Conservation (phyloP, 2,113 vertebrate genomes). For the Helogale parvula region DNA sequence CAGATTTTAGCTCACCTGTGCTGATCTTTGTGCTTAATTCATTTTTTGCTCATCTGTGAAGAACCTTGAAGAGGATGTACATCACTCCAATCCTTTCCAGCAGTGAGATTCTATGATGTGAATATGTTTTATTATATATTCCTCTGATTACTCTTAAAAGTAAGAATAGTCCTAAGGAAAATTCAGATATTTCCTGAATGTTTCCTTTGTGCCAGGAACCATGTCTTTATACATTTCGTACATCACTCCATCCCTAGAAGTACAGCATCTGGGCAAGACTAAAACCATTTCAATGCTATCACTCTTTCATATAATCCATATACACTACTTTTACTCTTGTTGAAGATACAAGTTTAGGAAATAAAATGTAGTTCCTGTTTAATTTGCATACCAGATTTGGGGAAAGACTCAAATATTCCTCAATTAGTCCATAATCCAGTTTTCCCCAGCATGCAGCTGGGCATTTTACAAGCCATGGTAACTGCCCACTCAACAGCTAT, state of each 20-base stretch:
- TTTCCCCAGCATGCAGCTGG: background rate
- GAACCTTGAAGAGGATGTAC: background rate
- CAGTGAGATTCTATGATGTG: background rate
- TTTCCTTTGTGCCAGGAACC: background rate
- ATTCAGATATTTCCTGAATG: background rate
- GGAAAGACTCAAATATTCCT: background rate
- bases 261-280: background rate
- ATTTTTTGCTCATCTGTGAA: background rate
- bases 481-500: background rate
- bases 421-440: background rate
- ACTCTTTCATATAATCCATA: background rate
- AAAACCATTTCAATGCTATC: background rate
- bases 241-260: background rate
- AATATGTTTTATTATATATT: background rate
- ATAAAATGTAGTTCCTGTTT: background rate
- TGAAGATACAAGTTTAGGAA: constrained; percentile 9
- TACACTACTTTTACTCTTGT: background rate
- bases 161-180: background rate
- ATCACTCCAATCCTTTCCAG: background rate
- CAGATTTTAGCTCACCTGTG: background rate
- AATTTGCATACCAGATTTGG: background rate
- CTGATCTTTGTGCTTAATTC: background rate
- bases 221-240: background rate
- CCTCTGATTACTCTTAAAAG: background rate
- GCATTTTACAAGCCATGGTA: background rate